Percentiles rank a stretch among this genome's conserved stretches.
Evolutionary conservation across 2,888 invertebrate species (phyloP).

Genomic region (Polyploca ridens): DNA sequence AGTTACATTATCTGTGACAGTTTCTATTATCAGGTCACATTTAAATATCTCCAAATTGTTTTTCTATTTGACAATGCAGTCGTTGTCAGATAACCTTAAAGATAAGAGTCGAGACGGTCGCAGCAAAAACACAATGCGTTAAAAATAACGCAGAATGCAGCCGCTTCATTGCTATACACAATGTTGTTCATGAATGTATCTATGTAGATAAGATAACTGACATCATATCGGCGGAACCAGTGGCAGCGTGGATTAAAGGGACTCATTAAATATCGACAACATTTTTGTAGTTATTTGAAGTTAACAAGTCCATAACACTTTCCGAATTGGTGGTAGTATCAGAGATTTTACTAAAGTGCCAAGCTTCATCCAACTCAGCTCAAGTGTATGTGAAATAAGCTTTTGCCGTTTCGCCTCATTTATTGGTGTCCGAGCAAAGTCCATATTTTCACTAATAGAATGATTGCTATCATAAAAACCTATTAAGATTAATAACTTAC

Average conservation of each 20-base stretch:
- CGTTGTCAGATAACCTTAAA: background rate
- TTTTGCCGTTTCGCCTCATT: background rate
- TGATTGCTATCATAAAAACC: background rate
- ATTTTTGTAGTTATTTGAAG: too few species aligned
- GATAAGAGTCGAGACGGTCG: background rate
- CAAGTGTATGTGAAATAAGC: too few species aligned
- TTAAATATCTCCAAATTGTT: background rate
- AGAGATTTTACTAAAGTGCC: too few species aligned
- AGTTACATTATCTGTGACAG: background rate
- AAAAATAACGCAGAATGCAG: background rate
- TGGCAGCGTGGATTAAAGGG: background rate
- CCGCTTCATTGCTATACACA: background rate
- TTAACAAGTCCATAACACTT: too few species aligned
- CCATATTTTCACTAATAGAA: background rate
- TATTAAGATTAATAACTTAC: slow-evolving; percentile 7
- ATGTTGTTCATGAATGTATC: slow-evolving; percentile 1
- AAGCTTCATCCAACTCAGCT: too few species aligned
- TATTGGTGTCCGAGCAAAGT: background rate
- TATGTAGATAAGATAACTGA: background rate
- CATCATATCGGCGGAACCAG: background rate
- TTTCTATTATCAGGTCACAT: background rate
- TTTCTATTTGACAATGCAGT: background rate
- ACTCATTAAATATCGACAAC: background rate
- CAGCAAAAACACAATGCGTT: background rate
- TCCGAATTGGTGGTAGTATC: too few species aligned